A percentile compares a stretch with the other conserved stretches of the same genome.
Conservation (phyloP, 2,797 vertebrate species). For the Sphenodon punctatus region DNA sequence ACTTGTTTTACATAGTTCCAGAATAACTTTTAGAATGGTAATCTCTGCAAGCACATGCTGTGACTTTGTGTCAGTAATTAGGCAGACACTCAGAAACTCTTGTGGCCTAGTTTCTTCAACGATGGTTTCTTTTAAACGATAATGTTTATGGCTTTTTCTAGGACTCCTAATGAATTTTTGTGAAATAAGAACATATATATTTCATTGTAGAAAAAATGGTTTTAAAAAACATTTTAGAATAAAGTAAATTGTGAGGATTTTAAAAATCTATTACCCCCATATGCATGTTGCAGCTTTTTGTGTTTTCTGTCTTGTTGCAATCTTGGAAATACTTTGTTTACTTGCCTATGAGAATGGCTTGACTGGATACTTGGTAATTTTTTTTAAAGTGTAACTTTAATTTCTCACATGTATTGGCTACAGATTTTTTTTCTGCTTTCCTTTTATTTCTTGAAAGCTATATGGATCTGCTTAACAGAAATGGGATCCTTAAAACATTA, state of each 20-base stretch:
- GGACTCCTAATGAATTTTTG: neutral
- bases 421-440: too few species aligned
- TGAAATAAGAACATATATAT: neutral
- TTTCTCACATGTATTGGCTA: too few species aligned
- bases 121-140: neutral
- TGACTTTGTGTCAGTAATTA: neutral
- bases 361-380: too few species aligned
- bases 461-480: neutral
- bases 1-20: fast-evolving
- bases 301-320: too few species aligned
- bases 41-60: neutral
- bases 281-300: neutral
- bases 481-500: neutral
- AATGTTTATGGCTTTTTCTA: neutral
- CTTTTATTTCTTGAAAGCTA: neutral
- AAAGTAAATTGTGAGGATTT: neutral
- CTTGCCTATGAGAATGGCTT: too few species aligned
- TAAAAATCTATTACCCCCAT: neutral
- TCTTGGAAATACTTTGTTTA: too few species aligned
- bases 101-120: neutral
- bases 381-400: too few species aligned
- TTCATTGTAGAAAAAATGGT: too few species aligned
- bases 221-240: neutral
- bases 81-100: neutral
- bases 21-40: fast-evolving